These are phyloP conservation scores for Microctonus hyperodae DNA, from an alignment of 2,888 invertebrate genomes.

Conservation along the genomic window DNA sequence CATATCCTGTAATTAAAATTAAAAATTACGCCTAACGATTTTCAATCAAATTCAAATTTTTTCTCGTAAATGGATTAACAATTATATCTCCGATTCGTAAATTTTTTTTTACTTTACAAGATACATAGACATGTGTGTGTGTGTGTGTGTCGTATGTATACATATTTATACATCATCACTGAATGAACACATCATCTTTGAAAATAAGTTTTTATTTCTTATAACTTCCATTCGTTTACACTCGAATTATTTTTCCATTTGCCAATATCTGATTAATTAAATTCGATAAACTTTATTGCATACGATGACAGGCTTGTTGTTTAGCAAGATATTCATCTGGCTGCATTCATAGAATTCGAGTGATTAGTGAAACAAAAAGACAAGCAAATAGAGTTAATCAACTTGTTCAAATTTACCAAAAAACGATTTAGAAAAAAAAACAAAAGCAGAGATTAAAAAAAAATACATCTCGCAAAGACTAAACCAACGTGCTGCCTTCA, in stretches of 20 bases:
- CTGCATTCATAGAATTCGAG: conserved; percentile 52
- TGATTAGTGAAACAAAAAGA: conserved; percentile 2
- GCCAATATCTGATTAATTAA: background rate
- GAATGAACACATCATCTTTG: background rate
- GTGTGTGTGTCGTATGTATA: too few relatives aligned
- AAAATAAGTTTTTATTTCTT: background rate
- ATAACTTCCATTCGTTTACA: background rate
- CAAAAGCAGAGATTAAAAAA: conserved; percentile 4
- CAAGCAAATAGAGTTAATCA: background rate
- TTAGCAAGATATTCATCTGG: conserved; percentile 37
- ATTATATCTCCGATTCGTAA: background rate
- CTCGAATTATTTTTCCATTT: background rate
- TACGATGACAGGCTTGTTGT: background rate
- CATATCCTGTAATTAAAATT: conserved; percentile 52
- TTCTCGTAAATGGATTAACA: background rate
- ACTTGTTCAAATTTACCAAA: conserved; percentile 1
- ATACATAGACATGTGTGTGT: background rate
- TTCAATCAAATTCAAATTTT: conserved; percentile 48
- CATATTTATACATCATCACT: background rate
- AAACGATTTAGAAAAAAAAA: conserved; percentile 35
- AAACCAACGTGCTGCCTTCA: conserved; percentile 50
- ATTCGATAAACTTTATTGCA: background rate
- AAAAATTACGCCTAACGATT: conserved; percentile 55
- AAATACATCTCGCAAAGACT: conserved; percentile 34
- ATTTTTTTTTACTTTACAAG: too few relatives aligned